Conservation (phyloP, 1,140 invertebrate genomes). For the Drosophila melanogaster region Release_6_plus_ISO1_MT NT_033777.3:18428501-18429000, state of each 20-base stretch:
- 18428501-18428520: slow-evolving; percentile 31
- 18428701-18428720: not conserved
- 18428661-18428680: slow-evolving; percentile 35
- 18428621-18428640: slow-evolving; percentile 52
- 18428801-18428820: slow-evolving; percentile 37
- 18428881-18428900: slow-evolving; percentile 43
- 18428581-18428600: slow-evolving; percentile 17
- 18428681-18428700: slow-evolving; percentile 10
- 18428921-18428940: slow-evolving; percentile 69
- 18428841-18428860: slow-evolving; percentile 36
- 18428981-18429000: slow-evolving; percentile 71
- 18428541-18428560: slow-evolving; percentile 68
- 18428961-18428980: slow-evolving; percentile 76
- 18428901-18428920: slow-evolving; percentile 56
- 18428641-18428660: slow-evolving; percentile 27
- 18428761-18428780: slow-evolving; percentile 46
- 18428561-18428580: slow-evolving; percentile 34
- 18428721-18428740: slow-evolving; percentile 26
- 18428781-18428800: slow-evolving; percentile 43
- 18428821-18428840: slow-evolving; percentile 46
- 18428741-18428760: slow-evolving; percentile 55
- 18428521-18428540: slow-evolving; percentile 48
- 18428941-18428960: slow-evolving; percentile 72
- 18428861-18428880: slow-evolving; percentile 35
- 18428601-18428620: slow-evolving; percentile 20